These are phyloP conservation scores for Oxytorus armatus DNA, from an alignment of 2,888 invertebrate genomes.

Conservation along the genomic window DNA sequence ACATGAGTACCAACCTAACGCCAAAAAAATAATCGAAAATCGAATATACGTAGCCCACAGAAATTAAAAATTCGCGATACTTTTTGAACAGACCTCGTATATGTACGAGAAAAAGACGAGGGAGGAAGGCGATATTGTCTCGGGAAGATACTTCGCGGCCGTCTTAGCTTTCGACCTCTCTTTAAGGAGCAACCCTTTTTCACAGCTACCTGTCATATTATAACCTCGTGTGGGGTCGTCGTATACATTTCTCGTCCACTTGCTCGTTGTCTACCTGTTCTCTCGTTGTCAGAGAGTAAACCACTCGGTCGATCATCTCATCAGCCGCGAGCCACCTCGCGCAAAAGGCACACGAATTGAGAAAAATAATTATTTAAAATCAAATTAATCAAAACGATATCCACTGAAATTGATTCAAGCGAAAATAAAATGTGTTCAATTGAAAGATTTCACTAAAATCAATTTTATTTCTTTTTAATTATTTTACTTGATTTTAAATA, in stretches of 20 bases:
- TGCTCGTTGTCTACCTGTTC: slow-evolving; percentile 26
- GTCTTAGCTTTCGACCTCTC: slow-evolving; percentile 55
- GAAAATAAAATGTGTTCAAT: too few species aligned
- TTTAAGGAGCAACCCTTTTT: slow-evolving; percentile 20
- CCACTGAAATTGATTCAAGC: too few species aligned
- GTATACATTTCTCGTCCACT: slow-evolving; percentile 20
- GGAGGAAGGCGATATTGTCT: slow-evolving; percentile 50
- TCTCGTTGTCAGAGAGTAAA: slow-evolving; percentile 13
- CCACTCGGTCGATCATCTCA: slow-evolving; percentile 10
- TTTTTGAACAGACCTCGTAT: not conserved
- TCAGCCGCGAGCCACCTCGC: not conserved
- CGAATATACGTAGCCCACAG: too few species aligned
- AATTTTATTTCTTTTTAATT: too few species aligned
- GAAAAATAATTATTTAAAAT: not conserved
- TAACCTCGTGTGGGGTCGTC: slow-evolving; percentile 23
- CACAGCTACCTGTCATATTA: not conserved
- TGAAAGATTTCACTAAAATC: too few species aligned
- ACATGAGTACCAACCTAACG: too few species aligned
- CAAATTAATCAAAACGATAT: too few species aligned
- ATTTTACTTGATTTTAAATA: too few species aligned
- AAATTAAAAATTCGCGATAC: not conserved
- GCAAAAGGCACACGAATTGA: not conserved
- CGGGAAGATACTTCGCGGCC: slow-evolving; percentile 37
- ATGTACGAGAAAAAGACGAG: not conserved
- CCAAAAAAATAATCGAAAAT: too few species aligned